Base-by-base conservation (phyloP, 2,888 invertebrate species). In the Dolomedes plantarius region DNA sequence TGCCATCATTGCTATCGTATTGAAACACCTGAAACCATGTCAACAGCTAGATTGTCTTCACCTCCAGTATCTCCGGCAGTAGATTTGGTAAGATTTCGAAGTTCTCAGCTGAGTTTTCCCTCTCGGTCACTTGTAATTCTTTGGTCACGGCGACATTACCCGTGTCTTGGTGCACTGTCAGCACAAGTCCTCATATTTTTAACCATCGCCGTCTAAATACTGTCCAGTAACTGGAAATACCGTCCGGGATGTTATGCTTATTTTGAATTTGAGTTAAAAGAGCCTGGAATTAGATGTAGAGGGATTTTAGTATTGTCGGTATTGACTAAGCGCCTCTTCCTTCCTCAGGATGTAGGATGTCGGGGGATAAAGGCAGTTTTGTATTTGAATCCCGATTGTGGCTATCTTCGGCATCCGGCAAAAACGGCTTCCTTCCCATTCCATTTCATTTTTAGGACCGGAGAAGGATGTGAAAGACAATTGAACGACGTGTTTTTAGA, bases 281-380 rank as follows among this genome's bases (percentile, higher is more conserved):
- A 36, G 83, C 65, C 62, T 68, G 79, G 78, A 78, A 69, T 77
- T 77, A 80, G 72, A 67, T 62, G 78, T 73, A 62, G 68, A 31
- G 75, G 79, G 73, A 62, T 78, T 85, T 85, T 68, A 78, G 85
- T 50, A 68, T 86, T 86, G 86, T 80, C 86, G 86, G 68, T 72
- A 74, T 86, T 86, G 86, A 86, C 86, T 86, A 86, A 86, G 86
- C 75, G 62, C 65, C 80, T 86, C 86, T 86, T 86, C 86, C 86
- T 78, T 75, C 86, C 76, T 71, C 74, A 64, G 79, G 72, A 77
- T 67, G 56, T 78, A 72, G 78, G 67, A 83, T 78, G 79, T 32
- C 23, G 64, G 71, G 31, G 74, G 68, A 78, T 77, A 73, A 81
- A 80, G 65, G 62, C 28, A n/a, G 39, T 50, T 65, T 68, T 76